These are phyloP conservation scores for Oncorhynchus gorbuscha DNA, from an alignment of 2,113 vertebrate species.

Conservation along the genomic window DNA sequence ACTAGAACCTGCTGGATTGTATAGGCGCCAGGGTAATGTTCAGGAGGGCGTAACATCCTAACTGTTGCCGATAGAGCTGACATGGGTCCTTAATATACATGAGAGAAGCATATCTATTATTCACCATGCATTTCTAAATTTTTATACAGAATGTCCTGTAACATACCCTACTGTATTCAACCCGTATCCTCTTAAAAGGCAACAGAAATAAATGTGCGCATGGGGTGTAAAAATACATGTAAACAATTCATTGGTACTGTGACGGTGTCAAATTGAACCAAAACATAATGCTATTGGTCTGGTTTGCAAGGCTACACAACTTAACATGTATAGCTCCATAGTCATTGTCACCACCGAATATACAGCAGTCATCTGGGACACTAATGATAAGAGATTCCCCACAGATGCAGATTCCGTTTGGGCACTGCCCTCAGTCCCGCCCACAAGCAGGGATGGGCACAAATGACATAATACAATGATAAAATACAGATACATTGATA, in stretches of 20 bases:
- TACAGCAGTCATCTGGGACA: conserved; percentile 17
- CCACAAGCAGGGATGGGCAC: not conserved
- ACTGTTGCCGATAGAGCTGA: not conserved
- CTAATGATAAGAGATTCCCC: conserved; percentile 20
- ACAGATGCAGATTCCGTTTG: not conserved
- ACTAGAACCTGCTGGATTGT: not conserved
- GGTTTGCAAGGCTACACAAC: not conserved
- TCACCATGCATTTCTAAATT: not conserved
- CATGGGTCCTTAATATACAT: not conserved
- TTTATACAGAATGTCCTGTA: too few species aligned
- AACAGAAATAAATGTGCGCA: conserved; percentile 5
- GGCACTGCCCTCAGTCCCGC: conserved; percentile 4
- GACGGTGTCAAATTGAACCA: conserved; percentile 7
- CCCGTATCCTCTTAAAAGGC: not conserved
- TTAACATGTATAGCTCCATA: conserved; percentile 14
- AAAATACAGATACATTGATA: too few species aligned
- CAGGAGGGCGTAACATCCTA: too few species aligned
- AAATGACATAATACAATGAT: too few species aligned
- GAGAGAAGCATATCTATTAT: not conserved
- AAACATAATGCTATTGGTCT: not conserved
- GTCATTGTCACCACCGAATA: not conserved
- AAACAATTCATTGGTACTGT: not conserved
- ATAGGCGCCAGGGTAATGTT: conserved; percentile 2
- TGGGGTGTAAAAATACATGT: not conserved
- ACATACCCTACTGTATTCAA: too few species aligned